Evolutionary conservation across 2,888 invertebrate genomes (phyloP), one percentile per base, ranked within the genome.

Genomic region (Nomada lathburiana): DNA sequence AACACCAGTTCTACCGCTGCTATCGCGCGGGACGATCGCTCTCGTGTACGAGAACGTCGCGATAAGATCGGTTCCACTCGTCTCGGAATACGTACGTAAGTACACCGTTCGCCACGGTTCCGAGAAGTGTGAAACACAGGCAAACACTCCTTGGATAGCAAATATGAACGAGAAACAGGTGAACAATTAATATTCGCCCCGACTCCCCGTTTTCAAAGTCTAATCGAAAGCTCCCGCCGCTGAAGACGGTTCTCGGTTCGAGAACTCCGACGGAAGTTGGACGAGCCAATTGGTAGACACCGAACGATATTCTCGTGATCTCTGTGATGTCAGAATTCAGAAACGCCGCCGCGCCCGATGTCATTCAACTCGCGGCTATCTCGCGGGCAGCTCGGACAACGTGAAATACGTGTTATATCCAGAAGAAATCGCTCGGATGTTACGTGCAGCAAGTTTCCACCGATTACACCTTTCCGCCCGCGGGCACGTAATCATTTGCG

Each of bases 321-420:
- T 63, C n/a, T 23, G 55, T 67, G 62, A 81, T 70, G 55, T 65
- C n/a, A 26, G 20, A 13, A n/a, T 36, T 36, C 7, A 7, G 1
- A 36, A 36, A 67, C 62, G 55, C 79, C 23, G 13, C 16, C 1
- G 29, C 13, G 20, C 1, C 13, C 20, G 7, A 55, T 29, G 55
- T 62, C 62, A 23, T 50, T n/a, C 59, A 44, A 42, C n/a, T 13
- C 26, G 59, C 44, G 50, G 18, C 60, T 29, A n/a, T 20, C 80
- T 62, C 16, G 70, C 7, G 11, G 68, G 42, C 64, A 70, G 20
- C 53, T 75, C 74, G 29, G 62, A 76, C 73, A 64, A 52, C 47
- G 70, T 44, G 63, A 85, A 60, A 80, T 50, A 67, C 53, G 71
- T 64, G 13, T 20, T 42, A 57, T 52, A 72, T 63, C 78, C 59